Conservation (phyloP, 2,888 invertebrate genomes). For the Aporophyla lueneburgensis region DNA sequence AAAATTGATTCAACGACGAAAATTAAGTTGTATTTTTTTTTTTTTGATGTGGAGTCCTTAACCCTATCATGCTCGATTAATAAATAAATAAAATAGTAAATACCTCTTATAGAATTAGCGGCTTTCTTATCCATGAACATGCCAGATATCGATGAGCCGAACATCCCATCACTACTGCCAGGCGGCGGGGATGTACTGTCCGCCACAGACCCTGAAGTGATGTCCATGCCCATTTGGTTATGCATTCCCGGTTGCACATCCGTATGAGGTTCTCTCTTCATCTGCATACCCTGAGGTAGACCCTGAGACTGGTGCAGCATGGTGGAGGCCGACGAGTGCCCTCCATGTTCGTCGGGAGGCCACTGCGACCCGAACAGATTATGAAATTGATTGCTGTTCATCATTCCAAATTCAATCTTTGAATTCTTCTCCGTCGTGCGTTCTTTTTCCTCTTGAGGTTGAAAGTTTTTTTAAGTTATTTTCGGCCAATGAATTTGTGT, state of each 20-base stretch:
- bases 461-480: constrained; percentile 75
- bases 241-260: constrained; percentile 81
- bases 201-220: constrained; percentile 86
- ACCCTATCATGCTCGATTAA: not conserved
- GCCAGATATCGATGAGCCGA: constrained; percentile 85
- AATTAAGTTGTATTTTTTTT: not conserved
- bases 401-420: constrained; percentile 75
- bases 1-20: not conserved
- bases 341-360: constrained; percentile 89
- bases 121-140: constrained; percentile 91
- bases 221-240: constrained; percentile 85
- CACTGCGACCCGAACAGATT: constrained; percentile 89
- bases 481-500: constrained; percentile 79
- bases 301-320: constrained; percentile 84
- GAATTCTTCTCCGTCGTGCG: constrained; percentile 62
- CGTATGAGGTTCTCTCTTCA: constrained; percentile 85
- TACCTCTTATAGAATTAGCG: constrained; percentile 93
- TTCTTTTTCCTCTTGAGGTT: constrained; percentile 51
- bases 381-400: constrained; percentile 88
- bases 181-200: constrained; percentile 92
- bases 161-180: constrained; percentile 86
- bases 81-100: constrained; percentile 53
- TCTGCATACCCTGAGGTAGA: constrained; percentile 80
- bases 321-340: constrained; percentile 86
- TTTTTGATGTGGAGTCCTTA: not conserved